A percentile compares a stretch with the other conserved stretches of the same genome.
phyloP scores from a whole-genome alignment of 2,888 invertebrate species.

The Ctena decussata region DNA sequence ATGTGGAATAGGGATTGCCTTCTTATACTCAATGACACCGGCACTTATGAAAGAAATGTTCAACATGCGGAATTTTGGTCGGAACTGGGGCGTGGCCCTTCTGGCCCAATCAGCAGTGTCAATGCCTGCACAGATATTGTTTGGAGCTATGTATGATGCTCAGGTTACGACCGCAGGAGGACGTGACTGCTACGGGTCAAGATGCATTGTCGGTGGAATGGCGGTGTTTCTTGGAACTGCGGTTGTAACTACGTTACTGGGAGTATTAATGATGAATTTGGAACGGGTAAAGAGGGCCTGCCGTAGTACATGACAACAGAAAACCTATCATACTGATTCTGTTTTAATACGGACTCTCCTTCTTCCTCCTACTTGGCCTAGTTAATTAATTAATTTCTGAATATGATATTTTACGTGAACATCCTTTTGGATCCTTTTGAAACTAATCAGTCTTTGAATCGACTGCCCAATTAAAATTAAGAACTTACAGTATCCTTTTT shows the following conservation, averaged over 20 bases:
- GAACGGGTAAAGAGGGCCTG: too few species aligned
- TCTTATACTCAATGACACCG: constrained; percentile 50
- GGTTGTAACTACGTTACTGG: neutral
- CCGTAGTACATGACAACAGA: too few species aligned
- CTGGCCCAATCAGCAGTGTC: constrained; percentile 36
- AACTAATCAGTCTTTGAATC: too few species aligned
- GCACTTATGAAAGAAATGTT: constrained; percentile 56
- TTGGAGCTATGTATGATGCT: constrained; percentile 57
- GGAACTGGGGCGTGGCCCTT: constrained; percentile 62
- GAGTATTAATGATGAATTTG: neutral
- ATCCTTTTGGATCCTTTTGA: too few species aligned
- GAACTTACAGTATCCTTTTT: too few species aligned
- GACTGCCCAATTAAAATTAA: too few species aligned
- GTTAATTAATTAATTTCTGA: too few species aligned
- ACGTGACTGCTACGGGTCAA: constrained; percentile 32
- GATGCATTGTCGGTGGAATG: constrained; percentile 49
- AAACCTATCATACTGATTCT: too few species aligned
- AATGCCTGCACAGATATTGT: constrained; percentile 47
- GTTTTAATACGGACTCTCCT: too few species aligned
- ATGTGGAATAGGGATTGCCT: constrained; percentile 49
- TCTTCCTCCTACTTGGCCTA: too few species aligned
- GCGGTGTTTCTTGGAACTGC: constrained; percentile 29
- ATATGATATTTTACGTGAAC: too few species aligned
- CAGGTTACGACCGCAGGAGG: neutral
- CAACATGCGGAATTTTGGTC: constrained; percentile 40